phyloP scores from a whole-genome alignment of 2,888 invertebrate species.

The Alloplasta piceator region DNA sequence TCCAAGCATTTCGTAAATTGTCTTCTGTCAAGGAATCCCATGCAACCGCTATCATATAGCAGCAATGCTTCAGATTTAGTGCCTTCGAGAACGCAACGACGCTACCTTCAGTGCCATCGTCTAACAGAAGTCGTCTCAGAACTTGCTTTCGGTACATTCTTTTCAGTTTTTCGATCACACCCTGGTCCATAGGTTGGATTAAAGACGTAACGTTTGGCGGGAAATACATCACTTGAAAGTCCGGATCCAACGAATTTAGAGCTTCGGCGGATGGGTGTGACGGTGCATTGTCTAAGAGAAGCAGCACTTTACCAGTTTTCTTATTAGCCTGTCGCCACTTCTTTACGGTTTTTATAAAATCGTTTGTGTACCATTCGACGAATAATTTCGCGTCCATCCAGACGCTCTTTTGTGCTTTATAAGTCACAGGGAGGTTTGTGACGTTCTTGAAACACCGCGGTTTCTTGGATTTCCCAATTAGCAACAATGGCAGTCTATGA shows the following conservation, averaged over 20 bases:
- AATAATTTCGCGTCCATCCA: constrained; percentile 71
- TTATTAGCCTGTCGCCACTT: constrained; percentile 16
- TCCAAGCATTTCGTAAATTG: constrained; percentile 61
- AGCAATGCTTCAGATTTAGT: too few relatives aligned
- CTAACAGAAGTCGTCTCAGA: too few relatives aligned
- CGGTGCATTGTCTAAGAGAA: constrained; percentile 57
- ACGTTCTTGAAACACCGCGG: constrained; percentile 70
- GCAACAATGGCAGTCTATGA: constrained; percentile 70
- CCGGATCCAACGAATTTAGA: constrained; percentile 52
- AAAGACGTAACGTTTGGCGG: constrained; percentile 70
- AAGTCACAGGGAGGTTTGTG: constrained; percentile 66
- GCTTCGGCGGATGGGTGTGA: constrained; percentile 58
- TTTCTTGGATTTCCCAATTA: constrained; percentile 73
- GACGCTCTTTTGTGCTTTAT: constrained; percentile 65
- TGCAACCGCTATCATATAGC: constrained; percentile 64
- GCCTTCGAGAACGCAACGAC: too few relatives aligned
- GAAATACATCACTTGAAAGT: constrained; percentile 65
- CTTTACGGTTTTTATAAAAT: constrained; percentile 64
- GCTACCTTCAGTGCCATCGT: too few relatives aligned
- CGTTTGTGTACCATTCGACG: constrained; percentile 64
- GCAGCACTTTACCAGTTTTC: constrained; percentile 21
- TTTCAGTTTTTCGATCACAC: constrained; percentile 69
- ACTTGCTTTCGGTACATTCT: too few relatives aligned
- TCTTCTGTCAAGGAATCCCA: constrained; percentile 63
- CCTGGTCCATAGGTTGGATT: constrained; percentile 74